Base-by-base conservation (phyloP, 2,888 invertebrate species). In the Orthonevra nobilis region DNA sequence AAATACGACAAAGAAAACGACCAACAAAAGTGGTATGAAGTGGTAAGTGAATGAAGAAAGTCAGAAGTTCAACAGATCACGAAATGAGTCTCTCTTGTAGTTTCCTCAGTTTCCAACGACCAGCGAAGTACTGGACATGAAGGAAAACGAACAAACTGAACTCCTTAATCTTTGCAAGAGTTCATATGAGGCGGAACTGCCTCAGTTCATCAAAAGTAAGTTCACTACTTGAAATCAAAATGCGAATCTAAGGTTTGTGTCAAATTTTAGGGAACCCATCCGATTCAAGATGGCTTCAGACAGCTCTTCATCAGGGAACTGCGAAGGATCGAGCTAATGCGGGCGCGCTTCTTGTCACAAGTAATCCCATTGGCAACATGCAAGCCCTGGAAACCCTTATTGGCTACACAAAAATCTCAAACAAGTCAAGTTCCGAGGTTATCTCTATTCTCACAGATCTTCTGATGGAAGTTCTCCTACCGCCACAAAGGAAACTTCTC, bases 241-340 rank as follows among this genome's bases (percentile, higher is more conserved):
- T n/a, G n/a, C n/a, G n/a, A n/a, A n/a, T n/a, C n/a, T n/a, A n/a
- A n/a, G n/a, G 10, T 20, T 14, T 23, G 2, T 38, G 6, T 15
- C n/a, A 17, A 44, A 58, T 10, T 9, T 14, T 46, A 89, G 89
- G 84, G 1, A 88, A 89, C 81, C 87, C 89, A 28, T 83, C 85
- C 0, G 89, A 89, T 82, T 85, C 86, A 0, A 86, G 86, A 10
- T 89, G 89, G 89, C 70, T 89, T 42, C 84, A 88, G 63, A 89
- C 89, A 1, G 89, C 89, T 0, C 66, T 89, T 6, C 86, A 88
- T 61, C 88, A 88, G 48, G 89, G 89, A 20, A 89, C 89, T 20
- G 87, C 89, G 15, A 88, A 87, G 73, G 89, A 89, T 86, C 86
- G 88, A 2, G 87, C 88, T 6, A 89, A 89, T 82, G 87, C 89